Evolutionary conservation across 1,140 invertebrate species (phyloP), one percentile per base, ranked within the genome.

Genomic region (Conopomorpha cramerella): DNA sequence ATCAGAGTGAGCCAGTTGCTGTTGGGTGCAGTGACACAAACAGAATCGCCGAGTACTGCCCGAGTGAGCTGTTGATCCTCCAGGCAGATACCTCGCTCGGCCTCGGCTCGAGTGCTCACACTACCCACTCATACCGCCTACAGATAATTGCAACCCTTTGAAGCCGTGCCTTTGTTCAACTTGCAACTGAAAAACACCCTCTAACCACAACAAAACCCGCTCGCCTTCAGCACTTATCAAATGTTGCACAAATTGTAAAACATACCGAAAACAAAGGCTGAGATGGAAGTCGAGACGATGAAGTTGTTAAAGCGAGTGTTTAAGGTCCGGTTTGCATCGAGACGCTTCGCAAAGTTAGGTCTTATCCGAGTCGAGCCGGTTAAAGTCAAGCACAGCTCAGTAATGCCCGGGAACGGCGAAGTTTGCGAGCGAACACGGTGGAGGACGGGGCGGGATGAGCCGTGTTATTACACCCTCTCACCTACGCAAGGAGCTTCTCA

Each of bases 391-490:
- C 39, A 50, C 50, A 49, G 50, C 52, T 46, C 48, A 54, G 56
- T 66, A 73, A 68, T 64, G 61, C 53, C 55, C 53, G 57, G 67
- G 58, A 62, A 49, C 39, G 50, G 46, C 39, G 46, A 65, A 73
- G 56, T 67, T 68, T 64, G 54, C 53, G 62, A 63, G 60, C 56
- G 51, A 55, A 54, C 44, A 58, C 54, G 57, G 51, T 55, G 39
- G 45, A 51, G 53, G 44, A 46, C 34, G 41, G 46, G 46, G 49
- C 30, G 45, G 52, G 45, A 46, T 32, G 46, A 45, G 55, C 55
- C 57, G 66, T 71, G 66, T 71, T 74, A 68, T 71, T 71, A 68
- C 64, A 67, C 64, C 64, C 66, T 67, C 57, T 74, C 66, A 63
- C 58, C 64, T 65, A 60, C 54, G 64, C 57, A 65, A 68, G 64